phyloP scores from a whole-genome alignment of 2,888 invertebrate genomes.

The Sminthurinus aureus region DNA sequence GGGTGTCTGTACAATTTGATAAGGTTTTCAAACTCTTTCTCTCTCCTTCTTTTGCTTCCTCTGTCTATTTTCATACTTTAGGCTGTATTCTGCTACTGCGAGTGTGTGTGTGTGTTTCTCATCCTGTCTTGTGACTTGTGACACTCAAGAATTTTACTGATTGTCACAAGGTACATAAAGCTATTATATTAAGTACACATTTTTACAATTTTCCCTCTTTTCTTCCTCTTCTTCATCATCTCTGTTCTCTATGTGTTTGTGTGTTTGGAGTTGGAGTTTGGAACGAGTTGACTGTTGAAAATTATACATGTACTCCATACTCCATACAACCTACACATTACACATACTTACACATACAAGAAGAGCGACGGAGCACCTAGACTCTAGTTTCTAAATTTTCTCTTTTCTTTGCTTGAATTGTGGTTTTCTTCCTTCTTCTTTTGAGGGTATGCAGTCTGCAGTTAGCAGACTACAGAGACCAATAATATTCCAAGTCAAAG shows the following conservation, averaged over 20 bases:
- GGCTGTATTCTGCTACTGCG: background rate
- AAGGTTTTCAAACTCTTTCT: conserved; percentile 36
- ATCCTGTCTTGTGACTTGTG: background rate
- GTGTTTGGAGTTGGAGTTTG: too few species aligned
- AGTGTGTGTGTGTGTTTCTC: background rate
- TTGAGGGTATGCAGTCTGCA: background rate
- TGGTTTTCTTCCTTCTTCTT: background rate
- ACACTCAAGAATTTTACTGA: background rate
- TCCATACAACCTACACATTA: too few species aligned
- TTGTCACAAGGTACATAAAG: background rate
- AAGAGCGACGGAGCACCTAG: too few species aligned
- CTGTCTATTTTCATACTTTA: background rate
- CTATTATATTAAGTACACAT: conserved; percentile 19
- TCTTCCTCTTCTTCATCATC: background rate
- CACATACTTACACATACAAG: too few species aligned
- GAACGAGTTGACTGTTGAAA: too few species aligned
- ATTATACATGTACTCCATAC: too few species aligned
- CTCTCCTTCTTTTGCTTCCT: background rate
- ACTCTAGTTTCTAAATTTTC: too few species aligned
- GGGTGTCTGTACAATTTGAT: conserved; percentile 51
- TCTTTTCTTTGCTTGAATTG: too few species aligned
- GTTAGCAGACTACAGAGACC: background rate
- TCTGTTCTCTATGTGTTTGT: too few species aligned
- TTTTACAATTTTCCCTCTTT: background rate
- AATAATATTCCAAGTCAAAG: background rate